Evolutionary conservation across 2,888 invertebrate species (phyloP).

Genomic region (Amphipoea oculea): DNA sequence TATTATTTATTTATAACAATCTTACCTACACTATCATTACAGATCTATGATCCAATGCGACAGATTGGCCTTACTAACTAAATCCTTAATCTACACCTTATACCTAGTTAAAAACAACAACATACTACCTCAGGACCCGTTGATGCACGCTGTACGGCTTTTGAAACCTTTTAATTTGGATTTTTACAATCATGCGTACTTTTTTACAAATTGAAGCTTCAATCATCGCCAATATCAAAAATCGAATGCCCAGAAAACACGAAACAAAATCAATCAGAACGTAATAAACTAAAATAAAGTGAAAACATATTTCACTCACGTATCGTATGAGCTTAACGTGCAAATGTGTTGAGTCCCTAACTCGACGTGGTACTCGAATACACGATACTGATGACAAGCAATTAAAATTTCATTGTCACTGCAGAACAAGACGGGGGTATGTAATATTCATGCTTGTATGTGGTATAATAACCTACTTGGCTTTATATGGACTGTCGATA

Average conservation of each 20-base stretch:
- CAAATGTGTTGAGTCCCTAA: conserved; percentile 43
- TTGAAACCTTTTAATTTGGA: fast-evolving
- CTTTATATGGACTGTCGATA: conserved; percentile 4
- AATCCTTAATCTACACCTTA: no score
- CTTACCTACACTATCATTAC: no score
- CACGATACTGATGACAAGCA: conserved; percentile 49
- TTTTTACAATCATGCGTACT: not conserved
- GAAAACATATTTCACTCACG: conserved; percentile 8
- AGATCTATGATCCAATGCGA: no score
- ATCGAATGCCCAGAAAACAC: fast-evolving
- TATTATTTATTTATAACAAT: no score
- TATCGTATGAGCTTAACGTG: conserved; percentile 2
- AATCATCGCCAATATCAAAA: no score
- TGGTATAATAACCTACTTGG: conserved; percentile 37
- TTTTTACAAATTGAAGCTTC: not conserved
- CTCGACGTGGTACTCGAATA: conserved; percentile 27
- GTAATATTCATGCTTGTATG: conserved; percentile 26
- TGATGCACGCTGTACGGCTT: not conserved
- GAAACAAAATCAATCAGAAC: not conserved
- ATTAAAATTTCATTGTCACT: conserved; percentile 61
- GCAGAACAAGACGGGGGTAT: conserved; percentile 41
- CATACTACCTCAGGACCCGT: not conserved
- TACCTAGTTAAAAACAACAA: no score
- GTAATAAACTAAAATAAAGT: not conserved
- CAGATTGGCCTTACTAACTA: no score